Conservation (phyloP, 1,140 invertebrate species). For the Drosophila teissieri region DNA sequence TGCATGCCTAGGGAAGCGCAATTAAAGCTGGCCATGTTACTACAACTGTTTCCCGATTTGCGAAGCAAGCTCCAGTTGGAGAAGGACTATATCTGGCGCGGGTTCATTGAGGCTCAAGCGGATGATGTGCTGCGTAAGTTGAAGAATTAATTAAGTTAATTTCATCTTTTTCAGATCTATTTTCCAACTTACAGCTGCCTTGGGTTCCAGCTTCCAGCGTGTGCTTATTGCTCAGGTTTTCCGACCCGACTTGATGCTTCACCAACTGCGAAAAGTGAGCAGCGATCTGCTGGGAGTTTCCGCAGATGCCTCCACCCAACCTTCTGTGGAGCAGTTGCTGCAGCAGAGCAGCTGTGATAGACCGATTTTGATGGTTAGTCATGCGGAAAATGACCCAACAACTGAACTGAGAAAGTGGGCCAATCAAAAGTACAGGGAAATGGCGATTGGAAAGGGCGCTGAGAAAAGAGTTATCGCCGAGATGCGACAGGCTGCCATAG, state of each 20-base stretch:
- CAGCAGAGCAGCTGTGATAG: constrained; percentile 85
- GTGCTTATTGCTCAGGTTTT: constrained; percentile 93
- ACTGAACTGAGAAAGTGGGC: constrained; percentile 88
- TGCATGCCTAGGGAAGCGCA: constrained; percentile 68
- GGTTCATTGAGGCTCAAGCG: constrained; percentile 71
- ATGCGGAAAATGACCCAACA: constrained; percentile 93
- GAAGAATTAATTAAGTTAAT: background rate
- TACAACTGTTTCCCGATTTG: constrained; percentile 73
- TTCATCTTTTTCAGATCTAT: background rate
- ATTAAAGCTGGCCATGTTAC: constrained; percentile 65
- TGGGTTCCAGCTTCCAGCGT: constrained; percentile 90
- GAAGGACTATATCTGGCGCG: constrained; percentile 80
- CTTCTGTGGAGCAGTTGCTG: constrained; percentile 70
- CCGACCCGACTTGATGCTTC: constrained; percentile 92
- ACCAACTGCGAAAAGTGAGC: constrained; percentile 90
- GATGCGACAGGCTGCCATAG: constrained; percentile 60
- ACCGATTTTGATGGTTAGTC: constrained; percentile 91
- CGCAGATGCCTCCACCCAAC: constrained; percentile 64
- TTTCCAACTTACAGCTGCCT: constrained; percentile 48
- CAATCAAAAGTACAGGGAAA: constrained; percentile 85
- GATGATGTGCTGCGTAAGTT: constrained; percentile 72
- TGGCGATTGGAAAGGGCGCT: constrained; percentile 79
- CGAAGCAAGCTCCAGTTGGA: constrained; percentile 72
- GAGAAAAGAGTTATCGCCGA: constrained; percentile 53
- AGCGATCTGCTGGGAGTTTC: constrained; percentile 88